Evolutionary conservation across 2,888 invertebrate genomes (phyloP), one percentile per base, ranked within the genome.

Genomic region (Sphaerophoria taeniata): DNA sequence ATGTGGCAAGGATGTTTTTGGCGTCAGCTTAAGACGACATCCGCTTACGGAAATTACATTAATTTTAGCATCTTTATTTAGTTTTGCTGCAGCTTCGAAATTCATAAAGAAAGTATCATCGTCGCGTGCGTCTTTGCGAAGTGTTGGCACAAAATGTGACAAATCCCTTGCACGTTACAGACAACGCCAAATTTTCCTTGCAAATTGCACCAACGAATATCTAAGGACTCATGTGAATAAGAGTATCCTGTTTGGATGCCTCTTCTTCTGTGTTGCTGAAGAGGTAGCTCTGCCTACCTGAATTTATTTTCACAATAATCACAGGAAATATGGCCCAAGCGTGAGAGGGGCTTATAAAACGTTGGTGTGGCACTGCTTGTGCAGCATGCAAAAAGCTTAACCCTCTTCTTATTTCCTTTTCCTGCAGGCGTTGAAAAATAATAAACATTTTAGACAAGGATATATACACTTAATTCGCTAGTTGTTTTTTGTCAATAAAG

Each of bases 231-330:
- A 51, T 49, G 34, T 36, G 16, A 7, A 12, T 24, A 11, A 4
- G 33, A 61, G 45, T 31, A 36, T 71, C 56, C 51, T 65, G 36
- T 36, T 39, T 12, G 33, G n/a, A n/a, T 60, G 43, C 9, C 24
- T 56, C 39, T n/a, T n/a, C n/a, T n/a, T 43, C 7, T 43, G 55
- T 33, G 69, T 9, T 63, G 36, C 34, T 34, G 24, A 47, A 16
- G 51, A 14, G 63, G n/a, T n/a, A n/a, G n/a, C n/a, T n/a, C n/a
- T n/a, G n/a, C n/a, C n/a, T 36, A 73, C 77, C 61, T 34, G 67
- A 77, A 83, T 78, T 43, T 77, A 77, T 77, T 70, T 83, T 63
- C 49, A 53, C 70, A 78, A 69, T 83, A 77, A 74, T 83, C 77
- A 83, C 69, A 33, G 24, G 24, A 63, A 71, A 65, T 51, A 71